phyloP scores from a whole-genome alignment of 2,797 vertebrate genomes.

The Carapus acus region DNA sequence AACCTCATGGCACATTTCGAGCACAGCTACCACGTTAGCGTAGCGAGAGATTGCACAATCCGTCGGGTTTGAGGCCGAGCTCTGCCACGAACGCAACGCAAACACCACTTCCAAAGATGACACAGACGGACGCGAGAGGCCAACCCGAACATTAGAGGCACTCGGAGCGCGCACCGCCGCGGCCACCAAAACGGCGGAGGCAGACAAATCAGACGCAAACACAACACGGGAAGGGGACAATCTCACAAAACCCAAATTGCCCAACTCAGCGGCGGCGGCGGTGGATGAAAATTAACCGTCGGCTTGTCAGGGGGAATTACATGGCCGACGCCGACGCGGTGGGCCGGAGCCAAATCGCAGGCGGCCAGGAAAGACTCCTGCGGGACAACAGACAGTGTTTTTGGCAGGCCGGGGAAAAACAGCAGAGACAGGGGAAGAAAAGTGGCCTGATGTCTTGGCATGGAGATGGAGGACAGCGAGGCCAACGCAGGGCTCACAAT shows the following conservation, averaged over 20 bases:
- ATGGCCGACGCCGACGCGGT: constrained; percentile 42
- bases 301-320: constrained; percentile 48
- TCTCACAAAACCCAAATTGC: constrained; percentile 44
- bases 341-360: constrained; percentile 40
- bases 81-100: constrained; percentile 21
- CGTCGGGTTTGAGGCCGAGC: constrained; percentile 11
- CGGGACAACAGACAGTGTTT: constrained; percentile 40
- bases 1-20: not conserved
- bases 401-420: constrained; percentile 35
- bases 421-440: constrained; percentile 20
- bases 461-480: constrained; percentile 23
- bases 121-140: constrained; percentile 14
- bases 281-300: constrained; percentile 42
- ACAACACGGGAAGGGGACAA: constrained; percentile 48
- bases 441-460: constrained; percentile 32
- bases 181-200: constrained; percentile 50
- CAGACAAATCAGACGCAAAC: constrained; percentile 43
- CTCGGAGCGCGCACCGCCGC: constrained; percentile 23
- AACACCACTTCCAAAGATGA: constrained; percentile 30
- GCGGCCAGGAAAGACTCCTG: constrained; percentile 36
- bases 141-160: constrained; percentile 23
- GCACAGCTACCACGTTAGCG: too few species aligned
- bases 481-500: constrained; percentile 24
- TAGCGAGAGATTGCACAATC: too few species aligned
- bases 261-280: constrained; percentile 9